Base-by-base conservation (phyloP, 2,888 invertebrate species). In the Rhagium mordax region DNA sequence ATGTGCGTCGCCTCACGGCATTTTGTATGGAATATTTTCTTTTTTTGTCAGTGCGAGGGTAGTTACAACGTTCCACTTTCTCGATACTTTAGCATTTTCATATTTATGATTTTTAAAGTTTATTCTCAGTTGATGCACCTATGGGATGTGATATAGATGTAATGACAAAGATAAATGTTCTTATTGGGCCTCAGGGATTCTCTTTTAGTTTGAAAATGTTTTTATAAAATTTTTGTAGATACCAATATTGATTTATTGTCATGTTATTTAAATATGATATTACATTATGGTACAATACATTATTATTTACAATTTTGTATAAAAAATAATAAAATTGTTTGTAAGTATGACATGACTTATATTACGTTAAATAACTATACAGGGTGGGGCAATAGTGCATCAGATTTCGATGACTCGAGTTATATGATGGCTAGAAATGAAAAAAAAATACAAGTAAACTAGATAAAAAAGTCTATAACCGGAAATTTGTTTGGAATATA, bases 51-150 rank as follows among this genome's bases (percentile, higher is more conserved):
- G 27, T 27, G 55, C 15, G 55, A 57, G 24, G n/a, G 41, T 41
- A 41, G 33, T 33, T 33, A 41, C 41, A 41, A n/a, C 27, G 55
- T 4, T 5, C 16, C 27, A 27, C 8, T 24, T 27, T 57, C 15
- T n/a, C 15, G 55, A 27, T 15, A 27, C 27, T 15, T 57, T n/a
- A 27, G 27, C 27, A 27, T n/a, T 57, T 57, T 57, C 15, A 57
- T 24, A 57, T 57, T 57, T 27, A 57, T 57, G 24, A 13, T 27
- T 57, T 57, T 57, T 57, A 57, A 55, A 57, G 55, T 57, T 57
- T 57, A 16, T 57, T 57, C 27, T 57, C 24, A 3, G 27, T 27
- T 27, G 27, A 55, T 55, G 13, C 24, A 20, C 55, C 55, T 20
- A n/a, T 6, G 55, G 55, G 55, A 57, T 57, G n/a, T 27, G 15